Base-by-base conservation (phyloP, 2,113 vertebrate species). In the Oreochromis niloticus region DNA sequence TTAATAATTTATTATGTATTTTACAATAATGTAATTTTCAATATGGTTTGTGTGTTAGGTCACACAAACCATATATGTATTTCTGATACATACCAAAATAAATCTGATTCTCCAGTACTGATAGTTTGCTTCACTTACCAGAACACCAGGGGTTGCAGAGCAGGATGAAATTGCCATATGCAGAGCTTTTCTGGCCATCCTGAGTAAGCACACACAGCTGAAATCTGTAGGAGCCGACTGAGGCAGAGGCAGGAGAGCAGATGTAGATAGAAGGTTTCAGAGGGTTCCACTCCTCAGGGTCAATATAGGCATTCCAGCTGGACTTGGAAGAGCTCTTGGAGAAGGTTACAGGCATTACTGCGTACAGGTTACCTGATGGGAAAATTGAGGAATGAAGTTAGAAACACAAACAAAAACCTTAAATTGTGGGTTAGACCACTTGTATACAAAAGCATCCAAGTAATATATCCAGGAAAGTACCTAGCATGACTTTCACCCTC, bases 131-230 rank as follows among this genome's bases (percentile, higher is more conserved):
- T 24, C 3, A 79, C 95, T 91, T 82, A 97, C 96, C 93, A 22
- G 5, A 24, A 61, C 95, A 96, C 96, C 96, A 97, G 57, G 96
- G 96, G 82, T 97, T 97, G 90, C 90, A 97, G 55, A 97, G 95
- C 75, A 97, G 88, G 16, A 81, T 82, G 54, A 97, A 94, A 55
- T 59, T 81, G 22, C 94, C 90, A 0, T 57, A 13, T 1, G 10
- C 50, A 4, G 46, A 43, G 13, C 3, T 73, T 82, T 5, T 82
- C 19, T 52, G 16, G 14, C 27, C 6, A 0, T 2, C 2, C 30
- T 46, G 50, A 6, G 85, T 84, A 59, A 78, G 36, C 19, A 90
- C 54, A 12, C 7, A 46, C 73, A 97, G 30, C 52, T 93, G 78
- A 1, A 97, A 92, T 2, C 39, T 80, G 81, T 96, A 96, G 52